phyloP scores from a whole-genome alignment of 2,113 vertebrate genomes.

The Embiotoca jacksoni region DNA sequence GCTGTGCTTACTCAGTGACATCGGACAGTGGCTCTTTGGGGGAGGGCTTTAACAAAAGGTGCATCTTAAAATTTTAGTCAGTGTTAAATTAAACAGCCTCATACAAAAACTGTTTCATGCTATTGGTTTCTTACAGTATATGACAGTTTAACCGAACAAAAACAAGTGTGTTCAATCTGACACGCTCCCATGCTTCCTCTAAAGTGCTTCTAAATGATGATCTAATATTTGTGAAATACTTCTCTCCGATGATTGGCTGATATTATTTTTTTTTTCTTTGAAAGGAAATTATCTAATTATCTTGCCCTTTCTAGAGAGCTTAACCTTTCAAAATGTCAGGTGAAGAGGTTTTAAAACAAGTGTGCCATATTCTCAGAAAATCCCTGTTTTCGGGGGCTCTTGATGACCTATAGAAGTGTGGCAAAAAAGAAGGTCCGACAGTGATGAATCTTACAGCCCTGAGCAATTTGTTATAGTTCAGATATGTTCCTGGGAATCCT shows the following conservation, averaged over 20 bases:
- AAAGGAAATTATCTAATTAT: slow-evolving; percentile 78
- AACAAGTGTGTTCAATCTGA: neutral
- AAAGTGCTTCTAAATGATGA: slow-evolving; percentile 51
- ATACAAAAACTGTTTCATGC: neutral
- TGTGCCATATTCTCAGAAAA: slow-evolving; percentile 67
- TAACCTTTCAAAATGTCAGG: slow-evolving; percentile 84
- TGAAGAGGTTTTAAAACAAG: slow-evolving; percentile 74
- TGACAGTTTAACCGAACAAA: neutral
- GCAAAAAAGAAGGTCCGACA: slow-evolving; percentile 65
- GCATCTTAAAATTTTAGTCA: neutral
- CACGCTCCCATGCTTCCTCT: slow-evolving; percentile 8
- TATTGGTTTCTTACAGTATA: neutral
- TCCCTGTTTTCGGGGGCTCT: slow-evolving; percentile 62
- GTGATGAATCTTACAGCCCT: slow-evolving; percentile 70
- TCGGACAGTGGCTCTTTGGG: neutral
- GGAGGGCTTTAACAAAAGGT: neutral
- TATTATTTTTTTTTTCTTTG: slow-evolving; percentile 56
- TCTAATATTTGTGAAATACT: slow-evolving; percentile 58
- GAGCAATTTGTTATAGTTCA: slow-evolving; percentile 64
- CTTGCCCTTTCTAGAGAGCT: slow-evolving; percentile 76
- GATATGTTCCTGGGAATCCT: slow-evolving; percentile 54
- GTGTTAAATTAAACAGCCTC: neutral
- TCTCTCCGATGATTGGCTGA: slow-evolving; percentile 64
- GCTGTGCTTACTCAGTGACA: neutral
- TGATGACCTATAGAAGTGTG: slow-evolving; percentile 68